phyloP scores from a whole-genome alignment of 2,797 vertebrate genomes.

The Dryobates pubescens region DNA sequence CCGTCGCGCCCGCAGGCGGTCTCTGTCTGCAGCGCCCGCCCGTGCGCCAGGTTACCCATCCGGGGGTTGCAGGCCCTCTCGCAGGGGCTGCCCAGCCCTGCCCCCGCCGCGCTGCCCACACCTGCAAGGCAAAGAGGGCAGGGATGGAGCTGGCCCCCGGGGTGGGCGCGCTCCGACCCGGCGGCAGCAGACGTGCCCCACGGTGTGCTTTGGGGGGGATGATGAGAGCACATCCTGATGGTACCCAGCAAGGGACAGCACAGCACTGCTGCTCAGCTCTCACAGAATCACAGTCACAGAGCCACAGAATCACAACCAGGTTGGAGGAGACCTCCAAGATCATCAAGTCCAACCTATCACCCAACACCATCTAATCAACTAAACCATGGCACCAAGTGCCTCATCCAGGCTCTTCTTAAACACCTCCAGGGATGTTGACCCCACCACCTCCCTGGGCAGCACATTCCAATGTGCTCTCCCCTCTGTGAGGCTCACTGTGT shows the following conservation, averaged over 20 bases:
- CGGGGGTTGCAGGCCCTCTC: constrained; percentile 94
- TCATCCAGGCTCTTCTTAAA: too few species aligned
- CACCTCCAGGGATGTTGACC: too few species aligned
- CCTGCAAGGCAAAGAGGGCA: constrained; percentile 66
- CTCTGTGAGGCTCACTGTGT: accelerated
- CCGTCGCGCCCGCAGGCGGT: constrained; percentile 85
- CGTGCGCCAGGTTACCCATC: constrained; percentile 93
- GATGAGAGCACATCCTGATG: accelerated
- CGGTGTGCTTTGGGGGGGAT: neutral
- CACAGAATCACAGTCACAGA: too few species aligned
- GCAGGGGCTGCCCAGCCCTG: constrained; percentile 78
- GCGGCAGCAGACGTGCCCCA: accelerated
- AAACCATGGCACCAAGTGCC: too few species aligned
- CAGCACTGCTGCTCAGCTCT: neutral
- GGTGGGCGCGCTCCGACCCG: accelerated
- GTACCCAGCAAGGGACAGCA: neutral
- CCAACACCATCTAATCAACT: too few species aligned
- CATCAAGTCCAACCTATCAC: too few species aligned
- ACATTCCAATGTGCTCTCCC: neutral
- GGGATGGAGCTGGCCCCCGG: accelerated
- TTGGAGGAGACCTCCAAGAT: too few species aligned
- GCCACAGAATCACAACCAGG: too few species aligned
- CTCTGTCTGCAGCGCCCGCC: constrained; percentile 86
- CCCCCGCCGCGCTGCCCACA: constrained; percentile 64
- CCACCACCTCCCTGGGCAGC: too few species aligned